Evolutionary conservation across 1,140 invertebrate genomes (phyloP), one percentile per base, ranked within the genome.

Genomic region (Brachionus angularis): DNA sequence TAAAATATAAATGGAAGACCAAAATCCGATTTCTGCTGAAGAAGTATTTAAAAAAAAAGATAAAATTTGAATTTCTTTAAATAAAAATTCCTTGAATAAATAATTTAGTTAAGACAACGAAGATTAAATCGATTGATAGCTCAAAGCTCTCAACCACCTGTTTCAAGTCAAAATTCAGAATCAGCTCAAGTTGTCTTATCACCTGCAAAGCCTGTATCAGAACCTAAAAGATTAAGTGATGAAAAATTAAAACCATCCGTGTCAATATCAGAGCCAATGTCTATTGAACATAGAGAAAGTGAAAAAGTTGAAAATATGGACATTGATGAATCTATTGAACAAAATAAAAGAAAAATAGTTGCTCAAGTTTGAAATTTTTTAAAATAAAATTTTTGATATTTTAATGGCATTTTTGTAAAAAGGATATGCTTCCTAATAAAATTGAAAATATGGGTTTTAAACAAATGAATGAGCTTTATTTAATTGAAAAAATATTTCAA

Each of bases 401-500:
- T n/a, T n/a, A n/a, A n/a, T n/a, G n/a, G n/a, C n/a, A n/a, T n/a
- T n/a, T n/a, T n/a, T n/a, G n/a, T n/a, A 42, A 42, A 10, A 10
- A 67, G 25, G 21, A 47, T 14, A 5, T 42, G 1, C 1, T 8
- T 1, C 3, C 16, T 29, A 46, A 47, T 47, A 46, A 50, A 31
- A 50, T 8, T 50, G 62, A 16, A 47, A 67, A 50, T 36, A 21
- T 46, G 18, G 27, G 25, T 29, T 1, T 46, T 33, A 67, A 46
- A 23, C 27, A 21, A 18, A 14, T 49, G n/a, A 67, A 67, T 25
- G 62, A 47, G 14, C 21, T 67, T 12, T 12, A 47, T 34, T n/a
- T 50, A 67, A 58, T 58, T 39, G 53, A 58, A 58, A 25, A 33
- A 4, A 58, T 58, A 39, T 58, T 58, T 39, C 53, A 58, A 58